phyloP scores from a whole-genome alignment of 2,113 vertebrate species.

The Kryptolebias marmoratus region DNA sequence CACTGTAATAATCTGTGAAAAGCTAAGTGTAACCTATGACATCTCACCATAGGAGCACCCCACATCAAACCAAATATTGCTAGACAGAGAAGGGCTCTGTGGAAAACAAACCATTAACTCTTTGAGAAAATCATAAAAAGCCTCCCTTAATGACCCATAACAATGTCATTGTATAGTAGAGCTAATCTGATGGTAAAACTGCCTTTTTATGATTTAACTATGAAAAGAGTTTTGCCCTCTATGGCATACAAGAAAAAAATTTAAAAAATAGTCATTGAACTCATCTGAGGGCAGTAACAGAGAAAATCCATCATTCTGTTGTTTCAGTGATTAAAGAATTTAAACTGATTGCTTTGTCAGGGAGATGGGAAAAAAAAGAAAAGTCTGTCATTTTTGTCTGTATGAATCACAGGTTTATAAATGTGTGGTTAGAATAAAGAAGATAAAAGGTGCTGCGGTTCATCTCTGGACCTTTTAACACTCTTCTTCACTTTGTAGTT shows the following conservation, averaged over 20 bases:
- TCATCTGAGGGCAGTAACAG: constrained; percentile 38
- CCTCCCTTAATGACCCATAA: constrained; percentile 40
- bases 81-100: constrained; percentile 21
- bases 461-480: constrained; percentile 49
- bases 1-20: constrained; percentile 39
- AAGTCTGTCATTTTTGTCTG: constrained; percentile 4
- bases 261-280: constrained; percentile 38
- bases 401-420: background rate
- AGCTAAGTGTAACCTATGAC: constrained; percentile 29
- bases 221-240: constrained; percentile 49
- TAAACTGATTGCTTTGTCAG: constrained; percentile 42
- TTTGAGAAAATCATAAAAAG: constrained; percentile 66
- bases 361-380: background rate
- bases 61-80: constrained; percentile 53
- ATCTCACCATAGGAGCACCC: constrained; percentile 28
- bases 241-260: constrained; percentile 18
- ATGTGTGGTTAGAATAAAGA: constrained; percentile 37
- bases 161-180: constrained; percentile 55
- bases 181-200: constrained; percentile 51
- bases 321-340: constrained; percentile 53
- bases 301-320: constrained; percentile 33
- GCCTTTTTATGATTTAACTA: constrained; percentile 62
- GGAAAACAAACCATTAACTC: constrained; percentile 67
- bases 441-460: constrained; percentile 46
- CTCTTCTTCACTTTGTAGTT: constrained; percentile 59